Percentiles rank a stretch among this genome's conserved stretches.
These are phyloP conservation scores for Agrotis ipsilon DNA, from an alignment of 2,888 invertebrate genomes.

Conservation along the genomic window DNA sequence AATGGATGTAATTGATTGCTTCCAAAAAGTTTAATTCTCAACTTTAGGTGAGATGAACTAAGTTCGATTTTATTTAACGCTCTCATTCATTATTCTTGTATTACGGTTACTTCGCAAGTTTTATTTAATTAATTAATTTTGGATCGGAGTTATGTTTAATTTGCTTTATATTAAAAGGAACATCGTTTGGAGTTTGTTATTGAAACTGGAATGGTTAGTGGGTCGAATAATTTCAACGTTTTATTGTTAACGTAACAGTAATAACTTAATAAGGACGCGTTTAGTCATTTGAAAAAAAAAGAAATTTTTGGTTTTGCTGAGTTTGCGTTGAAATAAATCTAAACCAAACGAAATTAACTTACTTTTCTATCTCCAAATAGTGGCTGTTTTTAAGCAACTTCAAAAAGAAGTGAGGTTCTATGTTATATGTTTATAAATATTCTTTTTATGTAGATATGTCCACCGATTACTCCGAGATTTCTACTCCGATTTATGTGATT, in stretches of 20 bases:
- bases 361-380: too few relatives aligned
- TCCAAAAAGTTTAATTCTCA: conserved; percentile 51
- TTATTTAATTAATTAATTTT: conserved; percentile 44
- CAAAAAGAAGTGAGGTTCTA: too few relatives aligned
- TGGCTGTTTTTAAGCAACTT: too few relatives aligned
- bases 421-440: too few relatives aligned
- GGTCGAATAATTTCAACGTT: not conserved
- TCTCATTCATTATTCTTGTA: conserved; percentile 39
- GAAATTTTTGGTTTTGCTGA: too few relatives aligned
- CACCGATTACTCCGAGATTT: too few relatives aligned
- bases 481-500: too few relatives aligned
- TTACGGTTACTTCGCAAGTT: conserved; percentile 29
- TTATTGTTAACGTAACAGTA: too few relatives aligned
- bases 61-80: conserved; percentile 49
- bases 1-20: conserved; percentile 50
- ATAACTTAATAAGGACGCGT: too few relatives aligned
- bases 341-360: too few relatives aligned
- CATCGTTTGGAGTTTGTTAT: not conserved
- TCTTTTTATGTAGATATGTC: not conserved
- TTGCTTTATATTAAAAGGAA: conserved; percentile 2
- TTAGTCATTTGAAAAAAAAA: too few relatives aligned
- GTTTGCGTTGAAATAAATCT: too few relatives aligned
- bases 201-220: not conserved
- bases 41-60: conserved; percentile 42
- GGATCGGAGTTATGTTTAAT: conserved; percentile 14